Base-by-base conservation (phyloP, 1,140 invertebrate genomes). In the Drosophila prosaltans region DNA sequence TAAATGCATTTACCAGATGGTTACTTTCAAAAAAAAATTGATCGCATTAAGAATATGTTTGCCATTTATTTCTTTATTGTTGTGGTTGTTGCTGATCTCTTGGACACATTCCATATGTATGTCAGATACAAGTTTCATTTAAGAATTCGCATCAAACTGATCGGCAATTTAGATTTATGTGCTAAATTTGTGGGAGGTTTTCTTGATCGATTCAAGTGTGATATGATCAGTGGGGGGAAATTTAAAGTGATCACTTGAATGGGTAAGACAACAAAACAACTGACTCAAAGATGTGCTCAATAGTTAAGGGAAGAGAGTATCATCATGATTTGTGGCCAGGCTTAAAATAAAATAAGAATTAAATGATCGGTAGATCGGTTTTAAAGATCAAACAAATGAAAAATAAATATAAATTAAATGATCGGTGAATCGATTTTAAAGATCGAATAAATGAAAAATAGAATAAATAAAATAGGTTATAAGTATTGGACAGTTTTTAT, bases 91-190 rank as follows among this genome's bases (percentile, higher is more conserved):
- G 28, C 28, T 62, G 65, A 72, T 81, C 66, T 65, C 40, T 24
- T 55, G 65, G 70, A 78, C 32, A 72, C 66, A 66, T 58, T 55
- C 55, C 77, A 73, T 61, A 69, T 72, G 72, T 75, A 65, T 57
- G 36, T 70, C 66, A 26, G 28, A 60, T 58, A 48, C 21, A 9
- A 51, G 45, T 51, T 48, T 2, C 43, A 45, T 61, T 65, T 60
- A 28, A 45, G 10, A 24, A 55, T 40, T 48, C 45, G 45, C 45
- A 21, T 48, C 60, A 24, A 45, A 54, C 32, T 55, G 65, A 51
- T 78, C 55, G 24, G 59, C 80, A 86, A 86, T 88, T 88, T 55
- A 88, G 83, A 86, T 86, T 86, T 86, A 86, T 86, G 83, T 51
- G 61, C 43, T 32, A 68, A 55, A 70, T 73, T 80, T 67, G 69